phyloP scores from a whole-genome alignment of 2,797 vertebrate species.

The Coendou prehensilis region DNA sequence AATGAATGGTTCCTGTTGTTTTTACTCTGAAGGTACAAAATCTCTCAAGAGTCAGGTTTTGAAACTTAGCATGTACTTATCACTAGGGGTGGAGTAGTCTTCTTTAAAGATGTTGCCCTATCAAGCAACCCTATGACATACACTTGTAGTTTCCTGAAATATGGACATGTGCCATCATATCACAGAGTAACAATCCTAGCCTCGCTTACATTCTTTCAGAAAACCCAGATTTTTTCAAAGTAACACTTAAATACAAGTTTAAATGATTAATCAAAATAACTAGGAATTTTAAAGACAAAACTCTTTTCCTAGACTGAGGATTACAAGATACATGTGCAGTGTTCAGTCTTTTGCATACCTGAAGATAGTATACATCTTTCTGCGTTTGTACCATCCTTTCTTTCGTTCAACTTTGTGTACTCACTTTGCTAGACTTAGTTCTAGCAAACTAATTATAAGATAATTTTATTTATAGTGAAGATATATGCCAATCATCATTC shows the following conservation, averaged over 20 bases:
- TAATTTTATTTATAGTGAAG: conserved; percentile 45
- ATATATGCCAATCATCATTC: background rate
- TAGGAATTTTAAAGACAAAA: conserved; percentile 9
- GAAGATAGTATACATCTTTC: background rate
- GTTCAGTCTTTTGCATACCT: background rate
- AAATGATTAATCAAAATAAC: conserved; percentile 21
- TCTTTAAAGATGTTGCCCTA: background rate
- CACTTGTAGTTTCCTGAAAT: background rate
- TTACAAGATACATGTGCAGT: background rate
- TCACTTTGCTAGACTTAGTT: background rate
- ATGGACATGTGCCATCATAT: background rate
- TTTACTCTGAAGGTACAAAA: background rate
- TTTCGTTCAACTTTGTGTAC: background rate
- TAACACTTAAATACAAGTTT: background rate
- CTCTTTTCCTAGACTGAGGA: background rate
- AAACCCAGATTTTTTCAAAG: background rate
- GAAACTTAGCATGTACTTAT: background rate
- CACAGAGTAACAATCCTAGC: background rate
- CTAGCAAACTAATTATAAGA: background rate
- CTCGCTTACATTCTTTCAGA: background rate
- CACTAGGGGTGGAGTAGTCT: background rate
- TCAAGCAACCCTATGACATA: background rate
- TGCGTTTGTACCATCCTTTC: background rate
- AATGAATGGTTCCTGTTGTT: background rate
- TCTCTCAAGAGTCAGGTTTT: background rate